Evolutionary conservation across 2,888 invertebrate species (phyloP), one percentile per base, ranked within the genome.

Genomic region (Sphinx pinastri): DNA sequence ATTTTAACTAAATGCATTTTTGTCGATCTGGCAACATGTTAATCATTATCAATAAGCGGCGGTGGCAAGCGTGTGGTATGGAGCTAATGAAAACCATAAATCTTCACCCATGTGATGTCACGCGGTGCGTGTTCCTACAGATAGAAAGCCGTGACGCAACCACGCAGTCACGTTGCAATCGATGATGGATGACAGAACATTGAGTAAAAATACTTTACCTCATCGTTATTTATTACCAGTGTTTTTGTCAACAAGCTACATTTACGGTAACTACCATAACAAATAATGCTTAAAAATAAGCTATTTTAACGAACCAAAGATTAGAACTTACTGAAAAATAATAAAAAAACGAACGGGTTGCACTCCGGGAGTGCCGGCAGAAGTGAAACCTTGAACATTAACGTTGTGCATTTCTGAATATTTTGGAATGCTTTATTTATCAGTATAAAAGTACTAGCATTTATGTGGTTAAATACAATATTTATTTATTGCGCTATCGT

Each of bases 71-170:
- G 51, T 67, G 74, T 73, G 74, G 81, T 80, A 82, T 76, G 71
- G 70, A 70, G 77, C 79, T 89, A 88, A 88, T 87, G 83, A 86
- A 87, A 83, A 78, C 75, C 76, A 84, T 88, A 84, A 83, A 85
- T 88, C 84, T 86, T 80, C 72, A 75, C 74, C 71, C 69, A 74
- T 75, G 71, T 73, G 73, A 70, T 74, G 75, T 73, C 73, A 77
- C 73, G 73, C 70, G 66, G 71, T 66, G 63, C 52, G 60, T 57
- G 73, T 75, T 72, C 63, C 19, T 63, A 77, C 76, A 76, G 79
- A 78, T 88, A 89, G 89, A 90, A 89, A 90, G 90, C 85, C 79
- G 77, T 87, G 87, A 86, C 79, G 88, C 83, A 89, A 89, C 73
- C 76, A 70, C 73, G 71, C 57, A 70, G 47, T 47, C 70, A 60